These are phyloP conservation scores for Melanocharis versteri DNA, from an alignment of 2,113 vertebrate genomes.

Conservation along the genomic window DNA sequence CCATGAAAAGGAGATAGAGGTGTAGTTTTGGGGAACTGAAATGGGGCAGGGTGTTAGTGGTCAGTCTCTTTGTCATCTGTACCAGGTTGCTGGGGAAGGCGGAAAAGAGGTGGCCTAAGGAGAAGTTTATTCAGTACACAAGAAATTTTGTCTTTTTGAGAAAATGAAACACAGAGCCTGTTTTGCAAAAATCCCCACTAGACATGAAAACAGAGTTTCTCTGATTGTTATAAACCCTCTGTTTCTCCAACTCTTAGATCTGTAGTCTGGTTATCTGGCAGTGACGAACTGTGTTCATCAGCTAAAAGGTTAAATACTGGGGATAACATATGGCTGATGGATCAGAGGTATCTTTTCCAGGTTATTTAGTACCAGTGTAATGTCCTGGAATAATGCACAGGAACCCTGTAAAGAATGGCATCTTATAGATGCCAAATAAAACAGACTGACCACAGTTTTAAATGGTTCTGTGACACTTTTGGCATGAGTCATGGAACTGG, in stretches of 20 bases:
- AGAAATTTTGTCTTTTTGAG: neutral
- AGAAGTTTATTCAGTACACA: neutral
- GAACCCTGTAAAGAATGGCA: neutral
- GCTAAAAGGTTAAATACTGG: neutral
- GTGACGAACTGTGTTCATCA: neutral
- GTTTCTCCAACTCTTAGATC: neutral
- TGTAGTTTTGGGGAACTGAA: neutral
- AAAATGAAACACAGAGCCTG: neutral
- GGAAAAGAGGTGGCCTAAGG: neutral
- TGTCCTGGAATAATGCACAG: slow-evolving; percentile 17
- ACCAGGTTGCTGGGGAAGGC: neutral
- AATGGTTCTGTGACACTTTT: slow-evolving; percentile 2
- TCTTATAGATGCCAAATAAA: neutral
- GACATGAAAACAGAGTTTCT: neutral
- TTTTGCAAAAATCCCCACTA: neutral
- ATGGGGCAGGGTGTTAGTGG: neutral
- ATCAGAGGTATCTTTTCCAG: neutral
- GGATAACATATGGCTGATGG: neutral
- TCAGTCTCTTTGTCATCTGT: neutral
- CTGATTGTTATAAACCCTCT: neutral
- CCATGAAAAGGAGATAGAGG: neutral
- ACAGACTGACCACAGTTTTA: neutral
- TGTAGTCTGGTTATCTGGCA: neutral
- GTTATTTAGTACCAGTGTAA: neutral
- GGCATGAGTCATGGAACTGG: neutral